Base-by-base conservation (phyloP, 2,888 invertebrate genomes). In the Hoplodrina ambigua region DNA sequence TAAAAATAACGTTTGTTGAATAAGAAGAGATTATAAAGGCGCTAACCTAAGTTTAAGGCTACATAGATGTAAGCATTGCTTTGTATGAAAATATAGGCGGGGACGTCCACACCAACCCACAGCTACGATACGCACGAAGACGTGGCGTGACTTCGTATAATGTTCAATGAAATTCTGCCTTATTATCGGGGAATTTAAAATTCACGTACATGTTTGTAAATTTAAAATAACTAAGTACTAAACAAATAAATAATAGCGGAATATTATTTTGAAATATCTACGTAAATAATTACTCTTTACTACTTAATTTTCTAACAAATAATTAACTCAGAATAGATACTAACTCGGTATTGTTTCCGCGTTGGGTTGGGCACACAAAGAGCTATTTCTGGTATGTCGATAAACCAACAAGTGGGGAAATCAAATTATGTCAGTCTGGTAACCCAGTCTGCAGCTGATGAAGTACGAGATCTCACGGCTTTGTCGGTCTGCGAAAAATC, bases 401-500 rank as follows among this genome's bases (percentile, higher is more conserved):
- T 60, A 53, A 33, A 60, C 67, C 58, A 67, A 63, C 41, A 56
- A 55, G 46, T 71, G 37, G 77, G 49, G 49, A 68, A 68, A 68
- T 56, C 33, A 61, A 64, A 68, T 62, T 67, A 62, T 41, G 54
- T 64, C 55, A 76, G 72, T 81, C 76, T 84, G 83, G 86, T 80
- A 86, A 75, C 85, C 83, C 83, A 78, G 76, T 73, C 72, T 70
- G 82, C 86, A 87, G 85, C 86, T 87, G 85, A 81, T 77, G 73
- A 81, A 82, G 83, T 78, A 78, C 78, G 76, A 6, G 17, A 15
- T 76, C 60, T 75, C 46, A 46, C 46, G 46, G 11, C 64, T 56
- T 75, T 76, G 81, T 84, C 75, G 82, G 70, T 82, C 83, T 83
- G 82, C 80, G 87, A 89, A 91, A 90, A 90, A 87, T 87, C 82